Evolutionary conservation across 2,113 vertebrate genomes (phyloP).

Genomic region (Podilymbus podiceps): DNA sequence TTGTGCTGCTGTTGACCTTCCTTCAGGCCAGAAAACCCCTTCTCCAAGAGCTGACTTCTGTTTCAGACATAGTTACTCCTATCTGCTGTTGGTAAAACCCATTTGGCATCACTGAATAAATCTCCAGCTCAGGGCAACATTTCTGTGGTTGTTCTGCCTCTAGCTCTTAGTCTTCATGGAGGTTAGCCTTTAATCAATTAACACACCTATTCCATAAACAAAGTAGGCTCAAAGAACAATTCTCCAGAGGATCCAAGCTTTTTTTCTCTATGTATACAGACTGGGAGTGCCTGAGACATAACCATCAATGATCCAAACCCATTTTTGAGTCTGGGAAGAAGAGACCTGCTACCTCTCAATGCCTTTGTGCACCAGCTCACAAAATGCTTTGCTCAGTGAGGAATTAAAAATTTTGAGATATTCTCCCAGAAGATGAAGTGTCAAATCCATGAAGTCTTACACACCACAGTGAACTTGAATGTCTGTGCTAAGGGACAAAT

Average conservation of each 20-base stretch:
- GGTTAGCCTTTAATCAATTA: background rate
- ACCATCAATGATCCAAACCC: background rate
- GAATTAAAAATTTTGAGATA: background rate
- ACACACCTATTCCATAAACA: background rate
- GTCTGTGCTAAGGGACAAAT: background rate
- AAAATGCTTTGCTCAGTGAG: background rate
- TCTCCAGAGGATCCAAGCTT: background rate
- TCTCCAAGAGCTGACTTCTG: background rate
- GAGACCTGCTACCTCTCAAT: background rate
- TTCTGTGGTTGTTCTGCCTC: background rate
- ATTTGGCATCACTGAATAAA: background rate
- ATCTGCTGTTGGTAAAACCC: background rate
- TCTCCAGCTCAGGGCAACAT: background rate
- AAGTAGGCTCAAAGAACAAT: background rate
- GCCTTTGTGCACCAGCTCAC: background rate
- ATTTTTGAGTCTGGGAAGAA: background rate
- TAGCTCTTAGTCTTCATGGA: background rate
- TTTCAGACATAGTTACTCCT: background rate
- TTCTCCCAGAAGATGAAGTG: background rate
- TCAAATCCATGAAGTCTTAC: background rate
- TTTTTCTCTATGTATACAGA: background rate
- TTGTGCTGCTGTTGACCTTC: background rate
- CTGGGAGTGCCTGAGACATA: background rate
- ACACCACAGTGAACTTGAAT: background rate
- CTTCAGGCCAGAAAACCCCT: background rate